These are phyloP conservation scores for Cromileptes altivelis DNA, from an alignment of 2,113 vertebrate genomes.

Conservation along the genomic window DNA sequence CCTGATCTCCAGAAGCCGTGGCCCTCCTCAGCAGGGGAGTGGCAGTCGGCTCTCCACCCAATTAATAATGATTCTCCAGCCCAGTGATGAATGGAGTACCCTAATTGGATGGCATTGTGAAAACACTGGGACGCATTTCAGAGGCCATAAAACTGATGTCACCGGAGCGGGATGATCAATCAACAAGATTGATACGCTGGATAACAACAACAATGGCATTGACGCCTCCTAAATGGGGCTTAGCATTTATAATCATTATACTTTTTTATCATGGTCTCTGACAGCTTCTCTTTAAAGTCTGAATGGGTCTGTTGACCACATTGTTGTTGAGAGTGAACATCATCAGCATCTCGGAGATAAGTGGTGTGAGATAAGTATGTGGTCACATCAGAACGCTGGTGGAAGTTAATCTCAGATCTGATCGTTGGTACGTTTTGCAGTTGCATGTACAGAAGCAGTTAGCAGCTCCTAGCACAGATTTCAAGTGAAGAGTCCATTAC, in stretches of 20 bases:
- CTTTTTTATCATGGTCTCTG: slow-evolving; percentile 75
- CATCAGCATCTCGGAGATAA: slow-evolving; percentile 71
- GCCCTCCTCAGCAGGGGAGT: slow-evolving; percentile 83
- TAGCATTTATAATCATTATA: slow-evolving; percentile 82
- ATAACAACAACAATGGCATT: slow-evolving; percentile 83
- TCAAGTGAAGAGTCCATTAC: neutral
- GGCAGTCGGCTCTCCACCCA: slow-evolving; percentile 80
- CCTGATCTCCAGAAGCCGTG: slow-evolving; percentile 68
- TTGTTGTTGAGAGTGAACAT: slow-evolving; percentile 72
- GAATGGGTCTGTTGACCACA: slow-evolving; percentile 76
- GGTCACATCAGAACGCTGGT: slow-evolving; percentile 18
- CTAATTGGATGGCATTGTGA: slow-evolving; percentile 88
- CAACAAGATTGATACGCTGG: slow-evolving; percentile 85
- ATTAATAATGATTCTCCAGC: slow-evolving; percentile 85
- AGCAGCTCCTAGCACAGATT: neutral
- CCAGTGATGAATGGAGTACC: slow-evolving; percentile 85
- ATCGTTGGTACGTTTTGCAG: slow-evolving; percentile 15
- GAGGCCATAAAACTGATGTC: slow-evolving; percentile 85
- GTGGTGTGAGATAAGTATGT: slow-evolving; percentile 62
- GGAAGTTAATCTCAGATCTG: neutral
- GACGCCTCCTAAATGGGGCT: slow-evolving; percentile 80
- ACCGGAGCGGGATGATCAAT: slow-evolving; percentile 84
- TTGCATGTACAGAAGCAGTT: slow-evolving; percentile 9
- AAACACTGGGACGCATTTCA: slow-evolving; percentile 84
- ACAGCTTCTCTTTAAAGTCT: slow-evolving; percentile 77